Evolutionary conservation across 2,797 vertebrate species (phyloP), one percentile per base, ranked within the genome.

Genomic region (Parotocinclus haroldoi): DNA sequence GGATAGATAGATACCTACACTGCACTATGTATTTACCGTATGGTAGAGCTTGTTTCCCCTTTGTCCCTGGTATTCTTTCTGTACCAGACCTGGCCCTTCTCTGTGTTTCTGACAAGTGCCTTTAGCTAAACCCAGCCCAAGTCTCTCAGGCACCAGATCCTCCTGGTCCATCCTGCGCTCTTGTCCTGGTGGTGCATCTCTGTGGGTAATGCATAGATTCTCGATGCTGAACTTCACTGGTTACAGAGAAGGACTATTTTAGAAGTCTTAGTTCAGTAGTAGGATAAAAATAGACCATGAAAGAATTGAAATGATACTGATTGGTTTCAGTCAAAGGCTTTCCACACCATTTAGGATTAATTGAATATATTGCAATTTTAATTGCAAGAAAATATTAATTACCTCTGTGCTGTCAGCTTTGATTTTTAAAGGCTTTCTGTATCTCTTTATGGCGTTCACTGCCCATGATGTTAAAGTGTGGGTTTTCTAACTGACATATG

Each of bases 281-380:
- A 46, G 66, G 53, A 45, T 46, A 8, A 57, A 7, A 42, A 51
- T 55, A 45, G 73, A 50, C 58, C 13, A 10, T 37, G 14, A 40
- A 48, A 39, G 39, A 67, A 76, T 72, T 63, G 59, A 60, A 48
- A 12, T 64, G 70, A 67, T 53, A 45, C 11, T 71, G 57, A 73
- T 74, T 60, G 10, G 40, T 54, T 74, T 62, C 55, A 67, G 36
- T 51, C 14, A 42, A 72, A 38, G 60, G 5, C 37, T 49, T 61
- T 71, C 66, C 9, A 19, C 48, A 50, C 40, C 19, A 55, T 64
- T 59, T 18, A 54, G 40, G 14, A 72, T 74, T 61, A 69, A 69
- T 40, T 66, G 40, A 14, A 69, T 55, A 72, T 55, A 16, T 38
- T 27, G 27, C 42, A 38, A 60, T 62, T 46, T 57, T 16, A 72